Base-by-base conservation (phyloP, 1,140 invertebrate genomes). In the Aphelenchoides besseyi region DNA sequence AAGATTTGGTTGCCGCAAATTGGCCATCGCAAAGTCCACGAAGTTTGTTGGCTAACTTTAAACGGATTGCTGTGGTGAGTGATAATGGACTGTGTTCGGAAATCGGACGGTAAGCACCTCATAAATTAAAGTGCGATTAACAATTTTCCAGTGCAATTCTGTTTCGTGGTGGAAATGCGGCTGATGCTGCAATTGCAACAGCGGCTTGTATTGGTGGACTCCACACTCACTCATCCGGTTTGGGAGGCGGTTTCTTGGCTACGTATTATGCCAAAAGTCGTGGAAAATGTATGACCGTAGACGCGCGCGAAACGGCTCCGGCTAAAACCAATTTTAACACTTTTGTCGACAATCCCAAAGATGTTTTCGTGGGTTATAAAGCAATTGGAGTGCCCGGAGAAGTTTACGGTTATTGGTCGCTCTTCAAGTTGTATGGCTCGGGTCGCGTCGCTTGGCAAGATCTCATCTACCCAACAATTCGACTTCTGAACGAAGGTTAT, bases 211-310 rank as follows among this genome's bases (percentile, higher is more conserved):
- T 91, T 77, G 91, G 92, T 0, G 87, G 94, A 0, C 86, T 91
- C 2, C 91, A 92, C 79, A 87, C 90, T 73, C 91, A 94, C 75
- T 92, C 90, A 82, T 90, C 92, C 88, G 93, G 93, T 0, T 79
- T 94, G 0, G 93, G 93, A 1, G 93, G 93, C 61, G 93, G 92
- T 0, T 90, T 91, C 80, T 85, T 94, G 61, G 90, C 92, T 89
- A 91, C 91, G 0, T 87, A 92, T 52, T 94, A 92, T 81, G 84
- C 88, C 48, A 86, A 82, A 62, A 28, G 74, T 55, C 76, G 53
- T 32, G 71, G 74, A 41, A 85, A 83, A 52, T 81, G 79, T 53
- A 32, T 55, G 0, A 74, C 82, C 5, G 79, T 94, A n/a, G 90
- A 91, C 83, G 91, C 92, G 0, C 87, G 92, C 36, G 92, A 95